Evolutionary conservation across 2,888 invertebrate genomes (phyloP).

Genomic region (Tanaodytes sp.): DNA sequence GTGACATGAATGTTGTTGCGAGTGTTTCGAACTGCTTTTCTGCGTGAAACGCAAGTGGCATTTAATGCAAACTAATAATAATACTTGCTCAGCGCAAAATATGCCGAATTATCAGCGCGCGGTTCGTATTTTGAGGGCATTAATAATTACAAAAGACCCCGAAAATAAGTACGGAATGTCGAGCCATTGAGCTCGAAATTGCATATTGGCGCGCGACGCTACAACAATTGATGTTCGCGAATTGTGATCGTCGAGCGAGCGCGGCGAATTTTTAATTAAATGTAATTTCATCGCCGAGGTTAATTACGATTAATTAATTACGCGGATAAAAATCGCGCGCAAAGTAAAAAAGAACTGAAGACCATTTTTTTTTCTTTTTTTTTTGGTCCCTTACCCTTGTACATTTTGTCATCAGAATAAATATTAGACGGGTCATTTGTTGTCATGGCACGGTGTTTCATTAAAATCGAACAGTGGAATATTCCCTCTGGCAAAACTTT

Average conservation of each 20-base stretch:
- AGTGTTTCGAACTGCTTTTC: constrained; percentile 45
- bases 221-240: constrained; percentile 17
- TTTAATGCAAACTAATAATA: constrained; percentile 52
- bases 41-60: constrained; percentile 45
- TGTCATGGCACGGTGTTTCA: no score
- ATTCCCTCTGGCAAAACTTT: no score
- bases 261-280: constrained; percentile 33
- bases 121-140: constrained; percentile 22
- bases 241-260: constrained; percentile 15
- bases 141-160: constrained; percentile 32
- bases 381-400: no score
- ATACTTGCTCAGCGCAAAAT: constrained; percentile 32
- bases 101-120: constrained; percentile 15
- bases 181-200: constrained; percentile 31
- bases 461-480: no score
- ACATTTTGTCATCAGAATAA: no score
- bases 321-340: constrained; percentile 10
- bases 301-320: constrained; percentile 37
- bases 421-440: no score
- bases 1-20: constrained; percentile 47
- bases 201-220: constrained; percentile 10
- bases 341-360: not conserved
- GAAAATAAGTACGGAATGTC: constrained; percentile 25
- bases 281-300: constrained; percentile 19
- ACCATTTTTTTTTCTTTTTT: not conserved